Base-by-base conservation (phyloP, 1,140 invertebrate genomes). In the Heliconius eleuchia region DNA sequence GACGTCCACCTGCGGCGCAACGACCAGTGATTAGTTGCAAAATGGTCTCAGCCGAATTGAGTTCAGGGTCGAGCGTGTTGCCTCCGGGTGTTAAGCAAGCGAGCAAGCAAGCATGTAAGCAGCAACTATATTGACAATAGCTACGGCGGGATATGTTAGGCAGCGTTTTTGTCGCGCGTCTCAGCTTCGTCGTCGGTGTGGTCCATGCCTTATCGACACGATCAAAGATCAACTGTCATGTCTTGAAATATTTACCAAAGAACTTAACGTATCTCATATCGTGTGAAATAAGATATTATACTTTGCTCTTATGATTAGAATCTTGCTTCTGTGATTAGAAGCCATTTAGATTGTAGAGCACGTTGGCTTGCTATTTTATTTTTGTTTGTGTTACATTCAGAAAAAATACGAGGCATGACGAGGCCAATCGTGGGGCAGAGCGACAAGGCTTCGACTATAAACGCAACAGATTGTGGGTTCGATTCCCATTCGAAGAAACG, bases 11-110 rank as follows among this genome's bases (percentile, higher is more conserved):
- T 82, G 84, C 83, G 85, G 85, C 88, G 83, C 86, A 87, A 82
- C 86, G 85, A 89, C 88, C 90, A 89, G 83, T 89, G 89, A 92
- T 92, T 91, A 92, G 89, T 93, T 93, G 92, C 92, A 93, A 94
- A 94, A 94, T 93, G 90, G 88, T 92, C 90, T 90, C 86, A 84
- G 81, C 88, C 90, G 88, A 92, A 94, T 93, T 90, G 90, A 93
- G 92, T 91, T 93, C 92, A 94, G 89, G 92, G 92, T 93, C 90
- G 88, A 80, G 82, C 83, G 84, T 87, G 86, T 86, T 88, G 88
- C 92, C 91, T 93, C 91, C 92, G 92, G 91, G 92, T 94, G 80
- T 94, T 93, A 88, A 89, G 91, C 85, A 91, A 92, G 19, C 85
- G 91, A 92, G 19, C 18, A 72, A 75, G 80, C 84, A 82, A 83